phyloP scores from a whole-genome alignment of 2,888 invertebrate species.

The Mythimna vitellina region DNA sequence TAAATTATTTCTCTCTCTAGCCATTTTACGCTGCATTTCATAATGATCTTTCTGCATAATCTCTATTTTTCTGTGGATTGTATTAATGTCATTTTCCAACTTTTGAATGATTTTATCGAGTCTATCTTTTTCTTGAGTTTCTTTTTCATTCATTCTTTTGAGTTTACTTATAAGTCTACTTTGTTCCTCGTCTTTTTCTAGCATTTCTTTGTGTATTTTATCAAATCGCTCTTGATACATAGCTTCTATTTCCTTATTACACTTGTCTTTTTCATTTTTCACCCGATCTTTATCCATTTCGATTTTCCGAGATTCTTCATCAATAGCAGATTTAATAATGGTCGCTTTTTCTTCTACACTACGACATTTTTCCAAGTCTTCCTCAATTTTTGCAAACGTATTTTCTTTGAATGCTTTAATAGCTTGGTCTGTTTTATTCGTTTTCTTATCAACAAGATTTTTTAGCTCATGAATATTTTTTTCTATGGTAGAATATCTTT shows the following conservation, averaged over 20 bases:
- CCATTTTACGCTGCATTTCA: background rate
- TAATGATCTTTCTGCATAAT: background rate
- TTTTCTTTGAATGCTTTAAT: too few relatives aligned
- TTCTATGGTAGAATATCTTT: background rate
- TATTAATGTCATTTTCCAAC: background rate
- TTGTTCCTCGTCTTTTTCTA: too few relatives aligned
- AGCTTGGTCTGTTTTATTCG: background rate
- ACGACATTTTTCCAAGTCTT: too few relatives aligned
- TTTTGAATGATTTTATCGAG: background rate
- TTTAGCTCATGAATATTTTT: background rate
- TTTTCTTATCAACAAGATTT: background rate
- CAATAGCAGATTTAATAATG: background rate
- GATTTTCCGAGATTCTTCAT: background rate
- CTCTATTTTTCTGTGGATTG: background rate
- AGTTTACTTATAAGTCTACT: background rate
- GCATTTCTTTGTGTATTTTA: too few relatives aligned
- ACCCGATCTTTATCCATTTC: background rate
- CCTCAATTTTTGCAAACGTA: too few relatives aligned
- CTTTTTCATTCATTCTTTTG: slow-evolving; percentile 7
- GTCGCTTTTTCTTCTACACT: too few relatives aligned
- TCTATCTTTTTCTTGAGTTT: slow-evolving; percentile 16
- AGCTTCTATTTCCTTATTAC: background rate
- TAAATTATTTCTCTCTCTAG: background rate
- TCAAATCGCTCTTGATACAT: too few relatives aligned
- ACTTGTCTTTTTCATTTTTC: background rate